Conservation (phyloP, 2,113 vertebrate species). For the Chitala chitala region DNA sequence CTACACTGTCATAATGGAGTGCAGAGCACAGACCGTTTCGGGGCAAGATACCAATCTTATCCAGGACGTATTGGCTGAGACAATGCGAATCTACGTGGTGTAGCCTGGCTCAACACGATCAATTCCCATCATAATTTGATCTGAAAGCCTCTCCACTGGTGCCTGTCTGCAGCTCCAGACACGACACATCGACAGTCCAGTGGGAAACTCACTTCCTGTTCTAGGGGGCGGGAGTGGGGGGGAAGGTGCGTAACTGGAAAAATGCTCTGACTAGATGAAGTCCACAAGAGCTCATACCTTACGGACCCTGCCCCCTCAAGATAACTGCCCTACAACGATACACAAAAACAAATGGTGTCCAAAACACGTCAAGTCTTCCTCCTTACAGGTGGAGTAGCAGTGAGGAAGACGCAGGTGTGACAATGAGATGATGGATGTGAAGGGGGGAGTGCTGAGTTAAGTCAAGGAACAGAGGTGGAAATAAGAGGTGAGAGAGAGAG, state of each 20-base stretch:
- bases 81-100: background rate
- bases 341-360: background rate
- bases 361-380: background rate
- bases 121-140: background rate
- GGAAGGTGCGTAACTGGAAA: conserved; percentile 59
- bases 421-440: too few relatives aligned
- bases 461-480: background rate
- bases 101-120: background rate
- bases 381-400: background rate
- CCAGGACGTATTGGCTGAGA: too few relatives aligned
- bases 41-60: background rate
- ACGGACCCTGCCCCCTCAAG: background rate
- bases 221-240: too few relatives aligned
- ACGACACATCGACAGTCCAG: background rate
- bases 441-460: too few relatives aligned
- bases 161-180: background rate
- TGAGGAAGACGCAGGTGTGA: too few relatives aligned
- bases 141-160: background rate
- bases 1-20: background rate
- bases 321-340: background rate
- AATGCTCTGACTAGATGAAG: conserved; percentile 47
- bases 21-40: background rate
- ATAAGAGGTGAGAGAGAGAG: background rate
- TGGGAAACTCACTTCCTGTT: conserved; percentile 16
- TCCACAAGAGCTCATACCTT: conserved; percentile 41